Base-by-base conservation (phyloP, 2,888 invertebrate species). In the Pachycephus smyrnensis region DNA sequence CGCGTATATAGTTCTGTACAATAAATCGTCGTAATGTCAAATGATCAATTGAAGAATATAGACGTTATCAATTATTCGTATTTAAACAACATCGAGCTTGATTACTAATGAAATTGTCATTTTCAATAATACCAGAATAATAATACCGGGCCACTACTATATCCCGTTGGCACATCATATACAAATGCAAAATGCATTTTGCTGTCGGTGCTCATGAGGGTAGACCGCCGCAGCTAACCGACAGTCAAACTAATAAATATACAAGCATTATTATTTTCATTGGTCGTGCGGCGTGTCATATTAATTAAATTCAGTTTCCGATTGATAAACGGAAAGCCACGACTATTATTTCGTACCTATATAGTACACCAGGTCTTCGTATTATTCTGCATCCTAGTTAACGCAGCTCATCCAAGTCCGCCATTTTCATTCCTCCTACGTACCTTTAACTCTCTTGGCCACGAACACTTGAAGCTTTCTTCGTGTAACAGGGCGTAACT, bases 31-130 rank as follows among this genome's bases (percentile, higher is more conserved):
- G 23, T 23, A 23, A 55, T 55, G 9, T 55, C 9, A 23, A 23
- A 55, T 23, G 23, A 55, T 55, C 9, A 23, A 55, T 55, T 23
- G 9, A 55, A 55, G 23, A 55, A 23, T 9, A 23, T 55, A 55
- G 6, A 23, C 76, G 80, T 76, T 80, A 82, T 83, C 86, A 88
- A 86, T 87, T 88, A 87, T 89, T 88, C 85, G 85, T 83, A 85
- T 85, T 87, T 86, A 86, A 82, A 83, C 86, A 88, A 86, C 85
- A 82, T 80, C 82, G 81, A 80, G 86, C 84, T 89, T 89, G 87
- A 89, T 89, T 88, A 86, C 87, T 88, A 87, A 89, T 88, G 85
- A 89, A 86, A 87, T 87, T 83, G 85, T 84, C 83, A 86, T 87
- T 86, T 86, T 83, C 86, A 83, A 83, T 81, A 82, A 86, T 84